Percentiles rank a stretch among this genome's conserved stretches.
phyloP scores from a whole-genome alignment of 2,113 vertebrate species.

The Carlito syrichta region DNA sequence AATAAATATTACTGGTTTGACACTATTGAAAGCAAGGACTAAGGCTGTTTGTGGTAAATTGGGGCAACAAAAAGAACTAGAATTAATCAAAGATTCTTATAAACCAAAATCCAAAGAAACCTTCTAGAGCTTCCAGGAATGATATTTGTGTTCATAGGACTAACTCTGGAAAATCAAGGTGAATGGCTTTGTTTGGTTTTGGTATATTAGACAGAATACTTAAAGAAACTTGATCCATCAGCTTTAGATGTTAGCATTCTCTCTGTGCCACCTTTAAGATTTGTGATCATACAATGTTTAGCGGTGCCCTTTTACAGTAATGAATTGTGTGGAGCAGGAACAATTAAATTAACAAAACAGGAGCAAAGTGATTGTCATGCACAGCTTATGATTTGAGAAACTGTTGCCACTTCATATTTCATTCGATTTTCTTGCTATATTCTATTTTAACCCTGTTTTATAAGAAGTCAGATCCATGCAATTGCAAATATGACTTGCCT shows the following conservation, averaged over 20 bases:
- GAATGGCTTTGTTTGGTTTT: neutral
- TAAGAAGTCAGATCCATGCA: neutral
- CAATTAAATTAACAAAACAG: neutral
- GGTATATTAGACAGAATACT: neutral
- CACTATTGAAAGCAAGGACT: neutral
- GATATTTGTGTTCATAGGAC: neutral
- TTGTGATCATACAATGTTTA: neutral
- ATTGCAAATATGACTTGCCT: conserved; percentile 27
- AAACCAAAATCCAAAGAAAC: neutral
- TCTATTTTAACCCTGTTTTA: neutral
- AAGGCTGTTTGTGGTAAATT: neutral
- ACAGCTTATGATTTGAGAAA: neutral
- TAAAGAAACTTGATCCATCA: neutral
- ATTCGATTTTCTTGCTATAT: neutral
- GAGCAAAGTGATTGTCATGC: neutral
- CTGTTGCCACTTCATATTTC: neutral
- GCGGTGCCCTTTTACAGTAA: neutral
- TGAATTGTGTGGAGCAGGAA: neutral
- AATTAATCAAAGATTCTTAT: neutral
- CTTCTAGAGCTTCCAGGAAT: neutral
- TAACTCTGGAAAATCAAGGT: neutral
- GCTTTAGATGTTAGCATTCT: neutral
- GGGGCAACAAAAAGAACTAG: neutral
- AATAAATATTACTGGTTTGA: conserved; percentile 7
- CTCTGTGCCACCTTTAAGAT: neutral